Base-by-base conservation (phyloP, 2,113 vertebrate genomes). In the Semicossyphus pulcher region DNA sequence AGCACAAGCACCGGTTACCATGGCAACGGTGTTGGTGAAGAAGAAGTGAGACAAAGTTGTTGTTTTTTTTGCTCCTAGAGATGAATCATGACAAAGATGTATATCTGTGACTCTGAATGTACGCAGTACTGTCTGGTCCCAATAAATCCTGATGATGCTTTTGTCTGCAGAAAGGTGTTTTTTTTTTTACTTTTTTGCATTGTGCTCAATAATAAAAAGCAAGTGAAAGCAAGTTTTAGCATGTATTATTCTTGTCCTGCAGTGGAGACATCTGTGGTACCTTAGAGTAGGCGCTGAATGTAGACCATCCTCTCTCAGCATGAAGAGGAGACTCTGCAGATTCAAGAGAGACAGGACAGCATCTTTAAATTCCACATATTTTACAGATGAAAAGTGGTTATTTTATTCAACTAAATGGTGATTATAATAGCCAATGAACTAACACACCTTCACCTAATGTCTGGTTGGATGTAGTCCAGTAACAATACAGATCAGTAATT, bases 31-130 rank as follows among this genome's bases (percentile, higher is more conserved):
- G 62, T 53, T 54, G 44, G 61, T 44, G 70, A 53, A 36, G 67
- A 53, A 36, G 60, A 47, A 15, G 11, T 11, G 41, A 80, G 44
- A 78, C 16, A 80, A 80, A 76, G 52, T 73, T 61, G n/a, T 60
- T 58, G 9, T 52, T 7, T 69, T 53, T 69, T 16, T 42, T 29
- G 16, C 10, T 7, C 15, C 4, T 29, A 1, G 0, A 37, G 74
- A 81, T 80, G 37, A 79, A 53, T 84, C 56, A 78, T 67, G 45
- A 48, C 26, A 67, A 37, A 68, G 53, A 75, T 59, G 37, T 59
- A 14, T 10, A 72, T 80, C 20, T 66, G 65, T 39, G 48, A 36
- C 28, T 44, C 15, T 56, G 21, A 56, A 60, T 36, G 45, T 49
- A 60, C 42, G 20, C 39, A 20, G 41, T 25, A 14, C 16, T 45